These are phyloP conservation scores for Capreolus pygargus DNA, from an alignment of 2,113 vertebrate genomes.

Conservation along the genomic window DNA sequence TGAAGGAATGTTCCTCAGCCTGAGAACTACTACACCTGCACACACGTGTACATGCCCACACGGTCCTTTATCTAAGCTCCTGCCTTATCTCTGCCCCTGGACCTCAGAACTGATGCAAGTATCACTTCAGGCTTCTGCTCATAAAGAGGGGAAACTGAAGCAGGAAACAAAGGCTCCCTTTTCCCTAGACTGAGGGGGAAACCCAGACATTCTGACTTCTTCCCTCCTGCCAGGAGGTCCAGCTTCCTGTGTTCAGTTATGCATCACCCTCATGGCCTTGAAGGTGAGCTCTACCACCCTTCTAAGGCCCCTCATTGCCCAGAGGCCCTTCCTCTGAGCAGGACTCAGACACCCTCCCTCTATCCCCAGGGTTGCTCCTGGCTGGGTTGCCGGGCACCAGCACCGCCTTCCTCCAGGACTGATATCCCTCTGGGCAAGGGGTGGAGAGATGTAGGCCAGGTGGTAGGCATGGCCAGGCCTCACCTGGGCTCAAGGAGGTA, in stretches of 20 bases:
- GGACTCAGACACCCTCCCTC: not conserved
- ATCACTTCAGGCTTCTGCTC: not conserved
- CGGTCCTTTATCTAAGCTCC: not conserved
- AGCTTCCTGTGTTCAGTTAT: not conserved
- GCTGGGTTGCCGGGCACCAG: constrained; percentile 37
- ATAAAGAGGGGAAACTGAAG: not conserved
- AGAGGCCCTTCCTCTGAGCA: not conserved
- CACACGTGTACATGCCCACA: not conserved
- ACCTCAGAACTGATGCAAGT: not conserved
- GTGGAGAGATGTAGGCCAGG: not conserved
- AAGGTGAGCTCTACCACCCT: not conserved
- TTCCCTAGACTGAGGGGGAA: not conserved
- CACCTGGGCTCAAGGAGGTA: not conserved
- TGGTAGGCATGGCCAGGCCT: not conserved
- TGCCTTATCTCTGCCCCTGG: not conserved
- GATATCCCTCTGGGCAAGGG: not conserved
- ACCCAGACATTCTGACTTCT: not conserved
- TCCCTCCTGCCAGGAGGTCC: not conserved
- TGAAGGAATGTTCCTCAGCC: not conserved
- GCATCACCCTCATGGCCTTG: not conserved
- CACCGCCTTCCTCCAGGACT: constrained; percentile 8
- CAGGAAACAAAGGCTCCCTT: not conserved
- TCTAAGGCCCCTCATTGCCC: not conserved
- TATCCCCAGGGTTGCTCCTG: not conserved
- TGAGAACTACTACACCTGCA: not conserved